Evolutionary conservation across 2,888 invertebrate genomes (phyloP).

Genomic region (Ichneumon xanthorius): DNA sequence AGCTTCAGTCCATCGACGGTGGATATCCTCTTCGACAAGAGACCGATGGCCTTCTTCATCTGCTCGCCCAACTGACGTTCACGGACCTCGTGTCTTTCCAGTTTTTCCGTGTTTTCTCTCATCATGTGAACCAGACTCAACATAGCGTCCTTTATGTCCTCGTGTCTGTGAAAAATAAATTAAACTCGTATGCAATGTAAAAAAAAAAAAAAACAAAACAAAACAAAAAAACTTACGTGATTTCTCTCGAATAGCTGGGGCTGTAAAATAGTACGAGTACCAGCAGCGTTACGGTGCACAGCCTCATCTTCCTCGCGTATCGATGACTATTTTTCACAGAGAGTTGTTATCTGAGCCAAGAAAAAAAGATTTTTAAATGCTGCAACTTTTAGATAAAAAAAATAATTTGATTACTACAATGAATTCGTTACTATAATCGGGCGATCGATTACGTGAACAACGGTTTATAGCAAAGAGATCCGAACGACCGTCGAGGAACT

Average conservation of each 20-base stretch:
- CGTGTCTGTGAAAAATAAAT: slow-evolving; percentile 74
- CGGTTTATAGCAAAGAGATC: slow-evolving; percentile 25
- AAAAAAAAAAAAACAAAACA: slow-evolving; percentile 22
- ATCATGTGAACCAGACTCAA: slow-evolving; percentile 93
- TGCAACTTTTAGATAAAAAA: background rate
- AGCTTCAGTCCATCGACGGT: slow-evolving; percentile 88
- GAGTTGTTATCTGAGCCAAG: slow-evolving; percentile 8
- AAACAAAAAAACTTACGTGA: slow-evolving; percentile 77
- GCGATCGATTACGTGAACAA: background rate
- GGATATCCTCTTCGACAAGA: slow-evolving; percentile 89
- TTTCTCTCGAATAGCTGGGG: slow-evolving; percentile 74
- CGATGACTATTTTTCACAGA: slow-evolving; percentile 35
- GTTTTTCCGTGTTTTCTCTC: slow-evolving; percentile 91
- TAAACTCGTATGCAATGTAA: background rate
- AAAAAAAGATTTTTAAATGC: slow-evolving; percentile 38
- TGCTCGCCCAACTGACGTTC: slow-evolving; percentile 93
- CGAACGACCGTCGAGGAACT: slow-evolving; percentile 45
- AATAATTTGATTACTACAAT: background rate
- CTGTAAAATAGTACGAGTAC: slow-evolving; percentile 64
- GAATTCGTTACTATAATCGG: background rate
- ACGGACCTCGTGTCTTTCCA: slow-evolving; percentile 93
- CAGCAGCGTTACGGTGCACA: slow-evolving; percentile 66
- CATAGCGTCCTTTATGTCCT: slow-evolving; percentile 90
- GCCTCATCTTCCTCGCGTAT: slow-evolving; percentile 61
- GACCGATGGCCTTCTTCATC: slow-evolving; percentile 90